Base-by-base conservation (phyloP, 2,113 vertebrate species). In the Edolisoma coerulescens region DNA sequence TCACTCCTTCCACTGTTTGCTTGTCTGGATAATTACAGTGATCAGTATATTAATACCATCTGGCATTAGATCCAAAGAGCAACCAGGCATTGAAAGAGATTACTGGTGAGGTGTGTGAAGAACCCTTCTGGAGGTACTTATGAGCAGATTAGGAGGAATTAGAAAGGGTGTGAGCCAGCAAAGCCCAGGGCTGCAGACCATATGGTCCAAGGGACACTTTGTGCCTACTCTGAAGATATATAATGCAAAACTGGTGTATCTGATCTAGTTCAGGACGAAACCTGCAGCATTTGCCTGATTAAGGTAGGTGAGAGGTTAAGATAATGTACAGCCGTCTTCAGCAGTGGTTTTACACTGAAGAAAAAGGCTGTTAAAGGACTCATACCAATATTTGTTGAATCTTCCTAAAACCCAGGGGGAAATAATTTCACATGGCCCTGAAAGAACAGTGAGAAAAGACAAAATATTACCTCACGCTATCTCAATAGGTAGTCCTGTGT, bases 1-100 rank as follows among this genome's bases (percentile, higher is more conserved):
- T 24, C 1, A 7, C 59, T 91, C 42, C 69, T 68, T 52, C 70
- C 71, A 52, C 83, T 50, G n/a, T 70, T 88, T 95, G 69, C 87
- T 95, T 83, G 87, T 88, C 94, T 89, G 75, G 86, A 65, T 64
- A 86, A 92, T 87, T 87, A 61, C 77, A 63, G 49, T 54, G 84
- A 90, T 91, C 84, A 79, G 76, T 90, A 71, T 95, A 95, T 96
- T 94, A 93, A 90, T 57, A 42, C 75, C 50, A 79, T 57, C 75
- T 94, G 91, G 78, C 87, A 41, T 41, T 37, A 68, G 44, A 73
- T 83, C 77, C 85, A 60, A 85, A 78, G 37, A 90, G 82, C 79
- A 87, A 45, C 19, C 16, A 78, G 75, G 39, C 82, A 59, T 18
- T 60, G 85, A 33, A 77, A 83, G 60, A 69, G 79, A 74, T 91